phyloP scores from a whole-genome alignment of 2,797 vertebrate genomes.

The Astyanax mexicanus region DNA sequence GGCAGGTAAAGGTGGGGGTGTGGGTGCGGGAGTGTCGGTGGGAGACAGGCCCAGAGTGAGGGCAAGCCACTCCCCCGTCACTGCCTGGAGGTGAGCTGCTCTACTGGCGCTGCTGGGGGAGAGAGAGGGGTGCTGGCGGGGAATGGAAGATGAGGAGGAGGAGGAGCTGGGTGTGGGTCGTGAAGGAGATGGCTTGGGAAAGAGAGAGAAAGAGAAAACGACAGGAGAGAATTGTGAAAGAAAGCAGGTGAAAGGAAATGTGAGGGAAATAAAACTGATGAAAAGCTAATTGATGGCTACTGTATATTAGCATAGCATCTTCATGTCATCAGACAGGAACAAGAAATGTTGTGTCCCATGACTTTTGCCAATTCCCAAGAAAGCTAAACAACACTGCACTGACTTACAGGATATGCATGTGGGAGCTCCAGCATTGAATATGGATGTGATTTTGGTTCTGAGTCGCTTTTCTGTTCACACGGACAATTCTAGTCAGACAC shows the following conservation, averaged over 20 bases:
- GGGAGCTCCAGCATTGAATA: too few species aligned
- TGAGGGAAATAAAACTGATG: slow-evolving; percentile 10
- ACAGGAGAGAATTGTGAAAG: slow-evolving; percentile 49
- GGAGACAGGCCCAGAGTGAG: slow-evolving; percentile 68
- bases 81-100: slow-evolving; percentile 62
- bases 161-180: slow-evolving; percentile 63
- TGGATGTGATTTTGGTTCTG: too few species aligned
- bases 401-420: too few species aligned
- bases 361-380: too few species aligned
- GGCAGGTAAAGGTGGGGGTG: slow-evolving; percentile 70
- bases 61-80: slow-evolving; percentile 69
- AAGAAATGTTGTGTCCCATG: too few species aligned
- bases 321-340: too few species aligned
- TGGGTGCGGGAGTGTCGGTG: slow-evolving; percentile 62
- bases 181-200: slow-evolving; percentile 63
- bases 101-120: slow-evolving; percentile 60
- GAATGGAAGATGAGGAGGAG: too few species aligned
- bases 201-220: slow-evolving; percentile 47
- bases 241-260: slow-evolving; percentile 26
- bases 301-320: not conserved
- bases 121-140: slow-evolving; percentile 40
- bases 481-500: too few species aligned
- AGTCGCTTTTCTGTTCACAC: too few species aligned
- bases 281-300: not conserved
- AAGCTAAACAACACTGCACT: too few species aligned